These are phyloP conservation scores for Agelaius tricolor DNA, from an alignment of 2,113 vertebrate species.

Conservation along the genomic window DNA sequence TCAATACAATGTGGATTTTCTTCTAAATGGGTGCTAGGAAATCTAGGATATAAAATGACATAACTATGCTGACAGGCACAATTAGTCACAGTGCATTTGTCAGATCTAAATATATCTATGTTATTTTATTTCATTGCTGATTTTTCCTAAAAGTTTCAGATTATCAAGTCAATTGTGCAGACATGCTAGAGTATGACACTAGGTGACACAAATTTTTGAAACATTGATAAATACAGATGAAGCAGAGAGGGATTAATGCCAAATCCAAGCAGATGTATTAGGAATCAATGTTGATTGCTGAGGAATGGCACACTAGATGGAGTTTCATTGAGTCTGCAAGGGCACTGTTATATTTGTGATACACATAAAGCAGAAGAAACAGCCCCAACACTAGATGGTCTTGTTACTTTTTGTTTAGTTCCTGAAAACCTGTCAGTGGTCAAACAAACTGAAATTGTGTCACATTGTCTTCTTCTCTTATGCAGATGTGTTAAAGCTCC, in stretches of 20 bases:
- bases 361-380: not conserved
- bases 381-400: not conserved
- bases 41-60: not conserved
- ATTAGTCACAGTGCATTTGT: not conserved
- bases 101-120: not conserved
- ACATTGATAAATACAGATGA: not conserved
- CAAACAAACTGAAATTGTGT: constrained; percentile 10
- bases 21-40: not conserved
- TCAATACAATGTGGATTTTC: not conserved
- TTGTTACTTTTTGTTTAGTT: not conserved
- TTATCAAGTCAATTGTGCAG: not conserved
- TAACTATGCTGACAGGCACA: not conserved
- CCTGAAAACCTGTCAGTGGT: not conserved
- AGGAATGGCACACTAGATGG: not conserved
- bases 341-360: not conserved
- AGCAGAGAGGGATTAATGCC: not conserved
- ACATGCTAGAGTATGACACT: not conserved
- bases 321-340: not conserved
- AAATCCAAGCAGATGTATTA: not conserved
- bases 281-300: not conserved
- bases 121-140: not conserved
- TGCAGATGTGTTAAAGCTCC: not conserved
- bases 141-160: not conserved
- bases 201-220: not conserved
- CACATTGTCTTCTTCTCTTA: not conserved